Percentiles rank a stretch among this genome's conserved stretches.
phyloP scores from a whole-genome alignment of 2,888 invertebrate genomes.

The Nudaria mundana region DNA sequence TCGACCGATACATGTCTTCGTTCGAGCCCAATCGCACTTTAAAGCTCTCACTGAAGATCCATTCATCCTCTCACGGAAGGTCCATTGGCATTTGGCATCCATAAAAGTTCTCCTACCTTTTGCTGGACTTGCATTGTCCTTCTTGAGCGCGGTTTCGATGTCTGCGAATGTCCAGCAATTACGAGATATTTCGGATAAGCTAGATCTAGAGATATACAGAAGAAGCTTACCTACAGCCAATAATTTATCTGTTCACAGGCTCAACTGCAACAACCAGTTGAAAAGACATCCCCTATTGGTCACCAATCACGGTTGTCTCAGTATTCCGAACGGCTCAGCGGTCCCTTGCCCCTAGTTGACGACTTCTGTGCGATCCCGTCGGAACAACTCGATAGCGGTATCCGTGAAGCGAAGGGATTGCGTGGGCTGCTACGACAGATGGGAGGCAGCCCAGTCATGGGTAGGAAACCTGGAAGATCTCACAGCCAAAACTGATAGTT shows the following conservation, averaged over 20 bases:
- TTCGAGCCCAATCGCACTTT: too few species aligned
- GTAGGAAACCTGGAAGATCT: constrained; percentile 82
- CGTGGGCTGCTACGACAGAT: constrained; percentile 91
- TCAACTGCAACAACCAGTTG: constrained; percentile 45
- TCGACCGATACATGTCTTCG: too few species aligned
- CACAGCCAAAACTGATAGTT: constrained; percentile 69
- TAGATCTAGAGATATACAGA: constrained; percentile 70
- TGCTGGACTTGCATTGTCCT: too few species aligned
- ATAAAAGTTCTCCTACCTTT: too few species aligned
- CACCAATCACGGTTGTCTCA: constrained; percentile 84
- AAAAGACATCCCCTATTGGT: constrained; percentile 73
- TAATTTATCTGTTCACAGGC: constrained; percentile 19
- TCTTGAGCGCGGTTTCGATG: too few species aligned
- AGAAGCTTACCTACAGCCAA: not conserved
- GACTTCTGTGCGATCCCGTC: constrained; percentile 95
- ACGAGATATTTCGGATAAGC: constrained; percentile 91
- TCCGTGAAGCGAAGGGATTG: constrained; percentile 87
- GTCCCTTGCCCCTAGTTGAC: constrained; percentile 91
- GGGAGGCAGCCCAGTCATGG: constrained; percentile 91
- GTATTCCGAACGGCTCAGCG: constrained; percentile 77
- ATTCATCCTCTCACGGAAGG: too few species aligned
- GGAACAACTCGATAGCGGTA: constrained; percentile 83
- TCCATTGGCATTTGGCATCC: too few species aligned
- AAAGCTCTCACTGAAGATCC: too few species aligned
- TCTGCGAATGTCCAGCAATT: constrained; percentile 88